Conservation (phyloP, 2,113 vertebrate genomes). For the Hyla sarda region DNA sequence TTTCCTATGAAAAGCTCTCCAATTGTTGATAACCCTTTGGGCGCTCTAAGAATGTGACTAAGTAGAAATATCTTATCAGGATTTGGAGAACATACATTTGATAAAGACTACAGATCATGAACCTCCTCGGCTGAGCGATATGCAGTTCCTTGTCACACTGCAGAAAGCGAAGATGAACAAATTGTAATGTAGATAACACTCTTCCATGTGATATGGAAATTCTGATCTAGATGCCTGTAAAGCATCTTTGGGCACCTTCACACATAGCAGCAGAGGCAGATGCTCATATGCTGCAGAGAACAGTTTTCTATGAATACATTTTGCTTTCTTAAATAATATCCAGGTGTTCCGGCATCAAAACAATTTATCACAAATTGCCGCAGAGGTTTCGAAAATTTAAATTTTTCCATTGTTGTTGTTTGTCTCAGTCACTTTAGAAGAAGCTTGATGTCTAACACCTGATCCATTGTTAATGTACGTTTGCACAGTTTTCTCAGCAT, state of each 20-base stretch:
- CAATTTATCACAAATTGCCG: not conserved
- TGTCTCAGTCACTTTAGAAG: not conserved
- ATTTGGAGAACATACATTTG: not conserved
- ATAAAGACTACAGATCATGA: constrained; percentile 35
- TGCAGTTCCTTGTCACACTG: not conserved
- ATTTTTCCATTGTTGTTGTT: not conserved
- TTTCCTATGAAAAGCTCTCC: not conserved
- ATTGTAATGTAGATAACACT: constrained; percentile 42
- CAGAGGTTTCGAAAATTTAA: not conserved
- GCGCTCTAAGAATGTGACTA: not conserved
- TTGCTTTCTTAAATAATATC: constrained; percentile 23
- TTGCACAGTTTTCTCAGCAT: not conserved
- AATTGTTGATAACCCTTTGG: not conserved
- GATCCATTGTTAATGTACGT: not conserved
- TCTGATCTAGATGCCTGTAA: constrained; percentile 42
- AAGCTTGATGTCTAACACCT: not conserved
- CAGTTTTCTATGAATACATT: constrained; percentile 8
- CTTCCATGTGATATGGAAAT: constrained; percentile 48
- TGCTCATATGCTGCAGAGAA: not conserved
- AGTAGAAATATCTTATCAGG: not conserved
- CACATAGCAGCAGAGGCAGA: not conserved
- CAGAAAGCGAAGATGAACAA: constrained; percentile 19
- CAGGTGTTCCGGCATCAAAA: not conserved
- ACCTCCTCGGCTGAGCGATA: constrained; percentile 1
- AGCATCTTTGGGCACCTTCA: not conserved